phyloP scores from a whole-genome alignment of 1,140 invertebrate species.

The Geopemphigus sp. region DNA sequence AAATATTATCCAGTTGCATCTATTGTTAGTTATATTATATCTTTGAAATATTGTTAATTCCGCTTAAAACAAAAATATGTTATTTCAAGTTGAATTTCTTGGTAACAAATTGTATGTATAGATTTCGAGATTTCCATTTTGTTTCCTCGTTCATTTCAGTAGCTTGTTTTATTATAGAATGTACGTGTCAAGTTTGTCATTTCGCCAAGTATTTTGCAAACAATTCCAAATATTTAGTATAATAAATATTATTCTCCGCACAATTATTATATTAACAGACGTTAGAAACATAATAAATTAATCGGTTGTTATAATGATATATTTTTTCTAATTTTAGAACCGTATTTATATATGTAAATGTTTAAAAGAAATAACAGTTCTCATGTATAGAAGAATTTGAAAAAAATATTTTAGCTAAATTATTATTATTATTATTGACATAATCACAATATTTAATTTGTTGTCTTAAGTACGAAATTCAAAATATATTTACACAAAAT shows the following conservation, averaged over 20 bases:
- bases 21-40: not conserved
- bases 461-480: not conserved
- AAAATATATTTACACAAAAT: not conserved
- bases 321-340: not conserved
- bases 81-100: not conserved
- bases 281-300: not conserved
- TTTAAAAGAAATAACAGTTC: not conserved
- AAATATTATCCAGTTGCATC: not conserved
- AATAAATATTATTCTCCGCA: not conserved
- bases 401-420: no score
- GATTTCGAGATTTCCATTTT: not conserved
- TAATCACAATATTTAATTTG: not conserved
- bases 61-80: not conserved
- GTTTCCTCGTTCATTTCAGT: not conserved
- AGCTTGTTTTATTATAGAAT: constrained; percentile 13
- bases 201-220: constrained; percentile 22
- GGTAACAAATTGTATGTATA: not conserved
- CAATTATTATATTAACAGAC: not conserved
- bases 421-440: no score
- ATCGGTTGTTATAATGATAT: not conserved
- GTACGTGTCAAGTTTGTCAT: constrained; percentile 2
- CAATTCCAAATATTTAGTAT: constrained; percentile 10
- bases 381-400: no score
- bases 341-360: not conserved
- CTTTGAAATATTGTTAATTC: no score